These are phyloP conservation scores for Sarcophaga rosellei DNA, from an alignment of 2,888 invertebrate species.

Conservation along the genomic window DNA sequence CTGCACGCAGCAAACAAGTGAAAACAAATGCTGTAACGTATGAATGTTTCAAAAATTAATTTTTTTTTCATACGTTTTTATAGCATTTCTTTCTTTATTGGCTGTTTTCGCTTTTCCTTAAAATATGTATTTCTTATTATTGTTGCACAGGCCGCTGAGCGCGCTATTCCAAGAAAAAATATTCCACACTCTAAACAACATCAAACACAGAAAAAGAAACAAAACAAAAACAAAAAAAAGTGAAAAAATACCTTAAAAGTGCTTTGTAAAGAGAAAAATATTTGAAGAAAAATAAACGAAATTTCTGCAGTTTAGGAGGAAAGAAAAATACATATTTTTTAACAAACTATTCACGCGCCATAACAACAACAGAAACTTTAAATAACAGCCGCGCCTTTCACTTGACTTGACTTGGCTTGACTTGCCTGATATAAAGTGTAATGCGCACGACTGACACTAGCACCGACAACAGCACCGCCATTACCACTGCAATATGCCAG, in stretches of 20 bases:
- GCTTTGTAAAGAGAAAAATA: background rate
- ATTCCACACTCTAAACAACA: background rate
- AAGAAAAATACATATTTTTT: slow-evolving; percentile 23
- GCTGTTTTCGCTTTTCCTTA: too few relatives aligned
- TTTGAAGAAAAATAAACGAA: too few relatives aligned
- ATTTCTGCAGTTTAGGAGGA: slow-evolving; percentile 42
- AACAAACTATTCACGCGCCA: slow-evolving; percentile 62
- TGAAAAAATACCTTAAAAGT: slow-evolving; percentile 39
- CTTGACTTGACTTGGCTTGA: slow-evolving; percentile 52
- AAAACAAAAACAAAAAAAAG: too few relatives aligned
- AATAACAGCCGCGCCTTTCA: slow-evolving; percentile 59
- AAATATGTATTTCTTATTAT: slow-evolving; percentile 12
- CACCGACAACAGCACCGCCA: too few relatives aligned
- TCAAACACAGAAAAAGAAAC: slow-evolving; percentile 4
- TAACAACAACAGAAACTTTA: slow-evolving; percentile 9
- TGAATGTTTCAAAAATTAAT: too few relatives aligned
- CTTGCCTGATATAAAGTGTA: background rate
- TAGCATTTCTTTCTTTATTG: too few relatives aligned
- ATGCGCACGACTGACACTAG: background rate
- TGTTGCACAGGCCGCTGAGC: background rate
- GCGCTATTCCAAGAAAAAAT: too few relatives aligned
- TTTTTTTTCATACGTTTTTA: too few relatives aligned
- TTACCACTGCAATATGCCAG: too few relatives aligned
- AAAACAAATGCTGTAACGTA: too few relatives aligned
- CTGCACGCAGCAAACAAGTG: too few relatives aligned